Evolutionary conservation across 2,797 vertebrate species (phyloP).

Genomic region (Liparis tanakae): DNA sequence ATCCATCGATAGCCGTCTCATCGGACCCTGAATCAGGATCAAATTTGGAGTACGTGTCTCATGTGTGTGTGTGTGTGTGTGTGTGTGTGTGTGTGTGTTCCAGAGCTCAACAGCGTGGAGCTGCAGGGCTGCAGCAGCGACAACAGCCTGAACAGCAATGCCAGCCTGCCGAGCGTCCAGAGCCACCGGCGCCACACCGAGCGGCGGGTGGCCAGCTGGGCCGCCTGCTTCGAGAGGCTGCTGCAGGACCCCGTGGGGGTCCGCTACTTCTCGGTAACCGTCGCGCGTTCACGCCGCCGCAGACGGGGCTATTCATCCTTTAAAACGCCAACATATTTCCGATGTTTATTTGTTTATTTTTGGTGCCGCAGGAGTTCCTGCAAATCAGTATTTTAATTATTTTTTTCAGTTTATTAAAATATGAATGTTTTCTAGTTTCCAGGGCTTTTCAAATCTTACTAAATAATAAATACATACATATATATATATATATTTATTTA

Average conservation of each 20-base stretch:
- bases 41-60: not conserved
- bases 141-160: constrained; percentile 97
- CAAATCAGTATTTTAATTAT: too few species aligned
- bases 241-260: constrained; percentile 94
- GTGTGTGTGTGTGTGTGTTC: constrained; percentile 24
- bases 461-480: not conserved
- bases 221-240: constrained; percentile 95
- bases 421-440: not conserved
- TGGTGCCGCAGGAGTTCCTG: too few species aligned
- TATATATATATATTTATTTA: too few species aligned
- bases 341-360: too few species aligned
- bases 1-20: not conserved
- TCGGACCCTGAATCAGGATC: not conserved
- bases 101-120: constrained; percentile 94
- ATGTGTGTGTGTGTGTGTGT: not conserved
- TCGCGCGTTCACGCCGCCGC: not conserved
- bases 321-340: too few species aligned
- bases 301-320: not conserved
- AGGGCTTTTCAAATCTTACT: not conserved
- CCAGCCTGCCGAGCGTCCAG: constrained; percentile 96
- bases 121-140: constrained; percentile 94
- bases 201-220: constrained; percentile 95
- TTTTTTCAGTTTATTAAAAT: not conserved
- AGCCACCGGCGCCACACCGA: constrained; percentile 93
- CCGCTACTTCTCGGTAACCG: constrained; percentile 92